Evolutionary conservation across 2,797 vertebrate species (phyloP).

Genomic region (Acrocephalus scirpaceus): DNA sequence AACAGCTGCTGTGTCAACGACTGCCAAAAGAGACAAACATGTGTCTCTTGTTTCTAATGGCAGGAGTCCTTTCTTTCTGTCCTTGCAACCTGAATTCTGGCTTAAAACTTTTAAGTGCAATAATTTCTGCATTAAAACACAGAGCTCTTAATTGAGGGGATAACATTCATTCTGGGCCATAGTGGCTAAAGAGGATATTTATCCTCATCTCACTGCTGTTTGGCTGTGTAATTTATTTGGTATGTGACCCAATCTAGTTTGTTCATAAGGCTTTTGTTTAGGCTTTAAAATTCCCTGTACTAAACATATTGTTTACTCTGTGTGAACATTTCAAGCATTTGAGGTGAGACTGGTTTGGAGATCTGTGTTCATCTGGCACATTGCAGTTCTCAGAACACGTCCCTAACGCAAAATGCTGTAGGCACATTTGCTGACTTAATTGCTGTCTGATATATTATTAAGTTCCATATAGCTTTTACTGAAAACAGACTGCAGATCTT

Average conservation of each 20-base stretch:
- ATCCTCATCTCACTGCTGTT: not conserved
- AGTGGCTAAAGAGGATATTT: not conserved
- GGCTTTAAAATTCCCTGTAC: not conserved
- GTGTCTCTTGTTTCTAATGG: not conserved
- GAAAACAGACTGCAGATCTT: slow-evolving; percentile 5
- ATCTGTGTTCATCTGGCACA: not conserved
- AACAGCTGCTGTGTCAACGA: not conserved
- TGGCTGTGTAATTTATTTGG: not conserved
- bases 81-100: not conserved
- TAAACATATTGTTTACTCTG: not conserved
- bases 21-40: not conserved
- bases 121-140: not conserved
- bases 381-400: not conserved
- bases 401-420: not conserved
- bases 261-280: not conserved
- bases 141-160: not conserved
- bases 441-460: slow-evolving; percentile 8
- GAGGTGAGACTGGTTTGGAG: not conserved
- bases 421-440: slow-evolving; percentile 14
- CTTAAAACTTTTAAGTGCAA: not conserved
- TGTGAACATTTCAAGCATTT: not conserved
- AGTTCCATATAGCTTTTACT: not conserved
- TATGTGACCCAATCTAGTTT: not conserved
- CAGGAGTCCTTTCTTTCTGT: not conserved
- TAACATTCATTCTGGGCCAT: not conserved